Evolutionary conservation across 2,888 invertebrate species (phyloP), one percentile per base, ranked within the genome.

Genomic region (Archaeoteleia sp.): DNA sequence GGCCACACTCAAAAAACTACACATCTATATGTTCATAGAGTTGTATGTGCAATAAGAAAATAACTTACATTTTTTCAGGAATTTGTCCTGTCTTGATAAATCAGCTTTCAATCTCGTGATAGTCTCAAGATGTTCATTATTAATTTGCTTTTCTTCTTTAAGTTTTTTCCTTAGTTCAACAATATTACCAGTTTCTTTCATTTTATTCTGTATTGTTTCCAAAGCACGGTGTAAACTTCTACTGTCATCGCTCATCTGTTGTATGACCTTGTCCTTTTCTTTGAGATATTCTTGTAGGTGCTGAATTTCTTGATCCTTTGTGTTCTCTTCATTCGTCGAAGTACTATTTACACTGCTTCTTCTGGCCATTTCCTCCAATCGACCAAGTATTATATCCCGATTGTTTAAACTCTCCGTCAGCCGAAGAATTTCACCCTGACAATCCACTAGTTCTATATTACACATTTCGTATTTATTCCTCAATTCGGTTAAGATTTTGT

Each of bases 121-220:
- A 12, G 43, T 45, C 40, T 69, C 9, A 40, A 49, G 32, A n/a
- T 57, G 35, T 42, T 35, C 37, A 13, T 29, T 78, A 45, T 86
- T 88, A 35, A 85, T 80, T 66, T 87, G 88, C 12, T 83, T 86
- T 35, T 89, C 88, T 9, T 89, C 88, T 30, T 88, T 88, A 5
- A 90, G 75, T 67, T 86, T 89, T 75, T 87, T 88, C 0, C 87
- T 87, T 5, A 91, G 74, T 68, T 91, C 90, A 15, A 89, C 87
- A 58, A 89, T 87, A 69, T 90, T 90, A 4, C 86, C 88, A 17
- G 85, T 87, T 37, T 90, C 88, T 55, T 88, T 89, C 70, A 88
- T 85, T 74, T 88, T 88, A 51, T 77, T 85, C 61, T 87, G 87
- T 7, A 88, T 87, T 1, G 86, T 87, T 70, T 87, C 85, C 30